Percentiles rank a stretch among this genome's conserved stretches.
Conservation (phyloP, 1,140 invertebrate species). For the Chironomus tepperi region DNA sequence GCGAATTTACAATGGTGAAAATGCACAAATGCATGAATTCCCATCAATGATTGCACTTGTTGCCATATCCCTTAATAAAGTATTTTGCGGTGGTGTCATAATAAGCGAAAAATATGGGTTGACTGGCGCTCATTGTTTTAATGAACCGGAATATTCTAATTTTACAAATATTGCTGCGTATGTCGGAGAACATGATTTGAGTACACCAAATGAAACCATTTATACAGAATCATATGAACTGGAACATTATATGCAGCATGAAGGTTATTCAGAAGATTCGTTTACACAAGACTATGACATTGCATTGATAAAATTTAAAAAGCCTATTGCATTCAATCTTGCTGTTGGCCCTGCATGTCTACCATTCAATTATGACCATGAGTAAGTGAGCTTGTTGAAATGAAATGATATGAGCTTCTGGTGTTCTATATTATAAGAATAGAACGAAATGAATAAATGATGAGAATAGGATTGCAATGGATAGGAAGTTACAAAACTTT, state of each 20-base stretch:
- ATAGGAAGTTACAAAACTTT: too few relatives aligned
- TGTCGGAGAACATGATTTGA: conserved; percentile 1
- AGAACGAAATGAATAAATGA: too few relatives aligned
- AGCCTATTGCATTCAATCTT: not conserved
- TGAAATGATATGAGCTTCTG: too few relatives aligned
- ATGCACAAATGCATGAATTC: conserved; percentile 16
- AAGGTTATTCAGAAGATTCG: not conserved
- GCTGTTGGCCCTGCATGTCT: conserved; percentile 5
- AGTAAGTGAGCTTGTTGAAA: not conserved
- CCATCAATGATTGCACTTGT: conserved; percentile 7
- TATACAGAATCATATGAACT: conserved; percentile 4
- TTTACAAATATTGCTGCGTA: not conserved
- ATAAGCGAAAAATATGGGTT: not conserved
- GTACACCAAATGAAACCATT: not conserved
- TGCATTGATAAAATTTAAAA: not conserved
- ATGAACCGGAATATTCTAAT: not conserved
- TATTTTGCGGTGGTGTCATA: not conserved
- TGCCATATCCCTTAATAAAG: not conserved
- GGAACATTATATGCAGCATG: not conserved
- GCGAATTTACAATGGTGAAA: not conserved
- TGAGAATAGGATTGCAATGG: too few relatives aligned
- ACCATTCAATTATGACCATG: not conserved
- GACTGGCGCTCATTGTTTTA: not conserved
- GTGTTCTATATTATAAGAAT: too few relatives aligned
- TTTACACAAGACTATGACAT: not conserved